phyloP scores from a whole-genome alignment of 2,113 vertebrate species.

The Chitala chitala region DNA sequence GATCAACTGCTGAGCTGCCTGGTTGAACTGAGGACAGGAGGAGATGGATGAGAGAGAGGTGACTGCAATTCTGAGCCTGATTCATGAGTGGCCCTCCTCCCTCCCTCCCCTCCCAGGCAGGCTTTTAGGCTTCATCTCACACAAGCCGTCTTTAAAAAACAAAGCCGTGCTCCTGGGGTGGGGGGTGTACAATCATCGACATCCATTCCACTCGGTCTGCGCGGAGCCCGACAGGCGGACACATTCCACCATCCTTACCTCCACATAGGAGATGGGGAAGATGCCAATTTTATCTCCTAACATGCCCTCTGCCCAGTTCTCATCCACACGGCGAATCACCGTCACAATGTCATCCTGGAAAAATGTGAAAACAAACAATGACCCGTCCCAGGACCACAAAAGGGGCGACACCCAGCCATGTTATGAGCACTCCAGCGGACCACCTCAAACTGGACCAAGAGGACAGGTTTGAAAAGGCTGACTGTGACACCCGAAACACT shows the following conservation, averaged over 20 bases:
- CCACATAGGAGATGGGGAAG: slow-evolving; percentile 97
- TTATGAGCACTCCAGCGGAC: background rate
- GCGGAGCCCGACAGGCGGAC: background rate
- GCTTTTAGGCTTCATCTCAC: slow-evolving; percentile 16
- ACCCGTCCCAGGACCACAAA: background rate
- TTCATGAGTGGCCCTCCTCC: background rate
- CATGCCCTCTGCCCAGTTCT: slow-evolving; percentile 99
- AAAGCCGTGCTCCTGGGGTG: background rate
- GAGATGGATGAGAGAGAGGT: background rate
- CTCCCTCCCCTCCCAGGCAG: background rate
- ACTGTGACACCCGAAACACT: too few species aligned
- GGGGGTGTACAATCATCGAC: background rate
- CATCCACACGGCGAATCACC: slow-evolving; percentile 95
- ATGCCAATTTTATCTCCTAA: slow-evolving; percentile 98
- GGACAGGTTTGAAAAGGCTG: too few species aligned
- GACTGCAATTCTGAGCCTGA: background rate
- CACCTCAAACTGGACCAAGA: too few species aligned
- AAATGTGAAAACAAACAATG: slow-evolving; percentile 13
- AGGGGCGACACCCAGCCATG: background rate
- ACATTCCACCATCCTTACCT: slow-evolving; percentile 66
- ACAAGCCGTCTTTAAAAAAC: slow-evolving; percentile 9
- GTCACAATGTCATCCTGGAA: slow-evolving; percentile 93
- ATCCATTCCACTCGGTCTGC: background rate
- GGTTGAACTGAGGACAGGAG: slow-evolving; percentile 77
- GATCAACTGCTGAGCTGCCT: slow-evolving; percentile 88